These are phyloP conservation scores for Tenrec ecaudatus DNA, from an alignment of 2,113 vertebrate species.

Conservation along the genomic window DNA sequence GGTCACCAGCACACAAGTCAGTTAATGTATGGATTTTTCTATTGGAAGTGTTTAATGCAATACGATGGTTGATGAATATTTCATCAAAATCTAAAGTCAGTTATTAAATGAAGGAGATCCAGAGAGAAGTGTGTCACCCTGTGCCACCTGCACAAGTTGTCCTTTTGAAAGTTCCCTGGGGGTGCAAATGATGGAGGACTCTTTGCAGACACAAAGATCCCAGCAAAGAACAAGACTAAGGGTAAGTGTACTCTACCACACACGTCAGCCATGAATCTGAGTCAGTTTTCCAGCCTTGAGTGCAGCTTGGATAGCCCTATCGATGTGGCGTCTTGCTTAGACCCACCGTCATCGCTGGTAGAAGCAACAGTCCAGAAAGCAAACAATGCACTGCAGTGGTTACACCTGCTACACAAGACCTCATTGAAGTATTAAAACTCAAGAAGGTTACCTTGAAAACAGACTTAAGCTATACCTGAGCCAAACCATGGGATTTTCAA, in stretches of 20 bases:
- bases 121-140: neutral
- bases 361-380: too few species aligned
- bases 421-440: too few species aligned
- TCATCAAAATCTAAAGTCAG: constrained; percentile 16
- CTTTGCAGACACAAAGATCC: neutral
- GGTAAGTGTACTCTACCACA: neutral
- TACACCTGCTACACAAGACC: too few species aligned
- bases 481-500: too few species aligned
- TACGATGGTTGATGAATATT: neutral
- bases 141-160: neutral
- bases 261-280: neutral
- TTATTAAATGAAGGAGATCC: neutral
- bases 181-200: neutral
- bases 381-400: too few species aligned
- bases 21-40: neutral
- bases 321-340: too few species aligned
- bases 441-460: too few species aligned
- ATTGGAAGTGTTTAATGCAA: constrained; percentile 10
- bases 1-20: neutral
- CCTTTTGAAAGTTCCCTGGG: neutral
- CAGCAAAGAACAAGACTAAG: neutral
- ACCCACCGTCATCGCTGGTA: too few species aligned
- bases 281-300: neutral
- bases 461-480: too few species aligned
- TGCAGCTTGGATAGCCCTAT: neutral